Evolutionary conservation across 2,888 invertebrate genomes (phyloP), one percentile per base, ranked within the genome.

Genomic region (Listrodromus nycthemerus): DNA sequence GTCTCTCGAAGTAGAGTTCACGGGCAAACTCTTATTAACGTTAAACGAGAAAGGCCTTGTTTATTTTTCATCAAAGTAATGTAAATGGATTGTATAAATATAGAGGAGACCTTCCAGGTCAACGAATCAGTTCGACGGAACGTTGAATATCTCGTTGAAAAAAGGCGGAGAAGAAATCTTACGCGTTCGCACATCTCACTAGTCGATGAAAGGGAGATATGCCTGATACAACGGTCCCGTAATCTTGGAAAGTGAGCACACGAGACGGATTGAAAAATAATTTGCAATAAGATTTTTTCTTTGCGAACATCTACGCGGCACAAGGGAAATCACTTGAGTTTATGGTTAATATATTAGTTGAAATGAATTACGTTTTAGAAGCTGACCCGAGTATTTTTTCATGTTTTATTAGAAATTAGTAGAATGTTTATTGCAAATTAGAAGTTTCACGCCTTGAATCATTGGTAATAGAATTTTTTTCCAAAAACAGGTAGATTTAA

Each of bases 71-170:
- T 41, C 63, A 45, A 65, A 79, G 24, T 6, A 55, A 71, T 65
- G 71, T 41, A 52, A 78, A 71, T 16, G 27, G 65, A 30, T 55
- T 65, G 78, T 79, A 52, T 41, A 71, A 79, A 71, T 65, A 71
- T 24, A 61, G 19, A 1, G 27, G 5, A 37, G 24, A 37, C n/a
- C n/a, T 30, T 7, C 6, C 30, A 4, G 24, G 33, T 74, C n/a
- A 4, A 8, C 30, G n/a, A 5, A 37, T 19, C 13, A 52, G 19
- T n/a, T 41, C 5, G 48, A 48, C 21, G 30, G 3, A 37, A 63
- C 37, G 65, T 65, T 37, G 65, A 37, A 37, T 4, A 3, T 10
- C 41, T 45, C 41, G 13, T 13, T 45, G 41, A 45, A 4, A 16
- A 16, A 16, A 45, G 13, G 16, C 16, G 41, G 41, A 16, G 41